A percentile compares a stretch with the other conserved stretches of the same genome.
Conservation (phyloP, 2,888 invertebrate genomes). For the Chloroclystis v-ata region DNA sequence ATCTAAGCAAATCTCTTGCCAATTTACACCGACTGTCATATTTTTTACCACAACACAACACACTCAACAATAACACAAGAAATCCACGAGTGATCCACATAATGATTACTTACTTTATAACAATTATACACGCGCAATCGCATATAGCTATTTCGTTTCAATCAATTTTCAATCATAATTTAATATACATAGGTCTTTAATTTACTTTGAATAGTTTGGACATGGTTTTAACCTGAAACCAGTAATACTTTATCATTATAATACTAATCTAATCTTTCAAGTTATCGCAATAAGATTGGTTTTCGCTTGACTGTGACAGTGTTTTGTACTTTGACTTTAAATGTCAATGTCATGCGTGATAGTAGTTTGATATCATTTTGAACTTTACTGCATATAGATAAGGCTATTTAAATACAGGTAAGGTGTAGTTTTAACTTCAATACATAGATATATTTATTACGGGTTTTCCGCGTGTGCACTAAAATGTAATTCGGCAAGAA, state of each 20-base stretch:
- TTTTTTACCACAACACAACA: slow-evolving; percentile 35
- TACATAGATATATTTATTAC: not conserved
- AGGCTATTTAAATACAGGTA: not conserved
- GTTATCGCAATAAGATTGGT: slow-evolving; percentile 3
- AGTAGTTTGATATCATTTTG: slow-evolving; percentile 11
- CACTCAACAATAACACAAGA: slow-evolving; percentile 30
- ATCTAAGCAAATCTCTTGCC: slow-evolving; percentile 52
- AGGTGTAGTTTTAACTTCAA: not conserved
- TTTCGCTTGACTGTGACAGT: slow-evolving; percentile 9
- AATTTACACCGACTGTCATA: slow-evolving; percentile 61
- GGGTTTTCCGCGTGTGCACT: slow-evolving; percentile 7
- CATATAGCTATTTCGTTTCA: slow-evolving; percentile 11
- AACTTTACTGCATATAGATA: slow-evolving; percentile 10
- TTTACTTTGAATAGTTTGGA: not conserved
- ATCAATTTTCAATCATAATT: slow-evolving; percentile 8
- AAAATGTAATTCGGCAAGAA: not conserved
- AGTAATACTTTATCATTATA: not conserved
- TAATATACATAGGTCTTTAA: not conserved
- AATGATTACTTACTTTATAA: slow-evolving; percentile 32
- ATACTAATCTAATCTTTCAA: not conserved
- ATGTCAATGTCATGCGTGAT: slow-evolving; percentile 46
- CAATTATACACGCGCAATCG: slow-evolving; percentile 30
- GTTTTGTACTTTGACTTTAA: slow-evolving; percentile 29
- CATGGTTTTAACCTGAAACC: not conserved
- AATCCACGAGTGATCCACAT: slow-evolving; percentile 51